Evolutionary conservation across 2,888 invertebrate genomes (phyloP), one percentile per base, ranked within the genome.

Genomic region (Chloroclysta siterata): DNA sequence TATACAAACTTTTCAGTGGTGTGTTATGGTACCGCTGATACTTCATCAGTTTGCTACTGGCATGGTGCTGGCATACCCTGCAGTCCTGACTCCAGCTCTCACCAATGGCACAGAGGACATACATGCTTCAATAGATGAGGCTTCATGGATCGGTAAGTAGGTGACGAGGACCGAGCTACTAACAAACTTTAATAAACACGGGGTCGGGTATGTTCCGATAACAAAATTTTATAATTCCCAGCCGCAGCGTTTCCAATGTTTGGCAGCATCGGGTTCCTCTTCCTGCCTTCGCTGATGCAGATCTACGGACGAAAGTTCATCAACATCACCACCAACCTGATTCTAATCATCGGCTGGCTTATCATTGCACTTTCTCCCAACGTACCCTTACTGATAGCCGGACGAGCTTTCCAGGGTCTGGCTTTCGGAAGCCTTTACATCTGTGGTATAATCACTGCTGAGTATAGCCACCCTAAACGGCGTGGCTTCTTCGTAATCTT

Each of bases 391-490:
- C 70, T 77, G 28, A 62, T 79, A 41, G 22, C 69, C 0, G 73
- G 75, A 0, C 76, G 75, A 22, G 51, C 72, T 0, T 36, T 76
- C 14, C 72, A 72, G 0, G 79, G 78, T 6, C 55, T 75, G 4
- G 68, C 70, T 4, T 73, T 67, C 17, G 78, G 78, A 15, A 8
- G 66, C 73, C 8, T 74, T 46, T 56, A 69, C 0, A 53, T 74
- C 2, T 65, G 66, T 0, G 64, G 72, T 13, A 54, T 75, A 33
- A 60, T 68, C 0, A 71, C 74, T 17, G 71, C 71, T 5, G 79
- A 79, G 39, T 79, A 77, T 53, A 71, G 68, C 0, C 64, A 68
- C 5, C 72, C 77, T 0, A 70, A 69, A 13, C 67, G 60, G 1
- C 61, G 77, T 65, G 72, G 72, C 1, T 54, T 73, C 42, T 74